These are phyloP conservation scores for Lochmaea crataegi DNA, from an alignment of 2,888 invertebrate genomes.

Conservation along the genomic window DNA sequence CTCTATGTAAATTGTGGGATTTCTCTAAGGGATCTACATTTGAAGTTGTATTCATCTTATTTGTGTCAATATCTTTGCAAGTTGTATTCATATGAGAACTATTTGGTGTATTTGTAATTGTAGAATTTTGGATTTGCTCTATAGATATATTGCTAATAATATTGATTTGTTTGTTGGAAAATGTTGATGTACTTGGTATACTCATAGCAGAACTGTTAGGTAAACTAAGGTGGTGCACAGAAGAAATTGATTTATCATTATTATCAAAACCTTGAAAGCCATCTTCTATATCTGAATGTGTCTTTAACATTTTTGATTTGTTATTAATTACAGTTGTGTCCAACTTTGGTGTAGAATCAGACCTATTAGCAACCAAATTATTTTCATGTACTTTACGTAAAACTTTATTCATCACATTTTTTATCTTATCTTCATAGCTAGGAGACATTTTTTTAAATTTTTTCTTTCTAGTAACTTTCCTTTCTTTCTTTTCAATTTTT, in stretches of 20 bases:
- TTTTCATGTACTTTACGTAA: constrained; percentile 30
- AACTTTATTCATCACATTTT: constrained; percentile 30
- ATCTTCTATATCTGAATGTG: not conserved
- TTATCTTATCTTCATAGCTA: constrained; percentile 28
- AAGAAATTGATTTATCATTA: not conserved
- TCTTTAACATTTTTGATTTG: not conserved
- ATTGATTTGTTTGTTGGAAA: not conserved
- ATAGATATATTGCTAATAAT: not conserved
- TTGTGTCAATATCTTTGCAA: not conserved
- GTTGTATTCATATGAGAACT: not conserved
- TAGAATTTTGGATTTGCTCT: not conserved
- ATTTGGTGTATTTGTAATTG: not conserved
- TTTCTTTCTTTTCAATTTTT: constrained; percentile 32
- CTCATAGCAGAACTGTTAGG: not conserved
- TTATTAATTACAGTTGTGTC: not conserved
- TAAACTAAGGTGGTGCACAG: not conserved
- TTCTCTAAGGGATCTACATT: not conserved
- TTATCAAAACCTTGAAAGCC: constrained; percentile 20
- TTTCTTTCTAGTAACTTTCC: constrained; percentile 26
- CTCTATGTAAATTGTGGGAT: not conserved
- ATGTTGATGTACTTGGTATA: not conserved
- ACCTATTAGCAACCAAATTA: not conserved
- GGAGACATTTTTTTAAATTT: constrained; percentile 1
- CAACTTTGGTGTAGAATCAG: not conserved
- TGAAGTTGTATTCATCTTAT: not conserved